Base-by-base conservation (phyloP, 1,140 invertebrate species). In the Helicoverpa armigera region DNA sequence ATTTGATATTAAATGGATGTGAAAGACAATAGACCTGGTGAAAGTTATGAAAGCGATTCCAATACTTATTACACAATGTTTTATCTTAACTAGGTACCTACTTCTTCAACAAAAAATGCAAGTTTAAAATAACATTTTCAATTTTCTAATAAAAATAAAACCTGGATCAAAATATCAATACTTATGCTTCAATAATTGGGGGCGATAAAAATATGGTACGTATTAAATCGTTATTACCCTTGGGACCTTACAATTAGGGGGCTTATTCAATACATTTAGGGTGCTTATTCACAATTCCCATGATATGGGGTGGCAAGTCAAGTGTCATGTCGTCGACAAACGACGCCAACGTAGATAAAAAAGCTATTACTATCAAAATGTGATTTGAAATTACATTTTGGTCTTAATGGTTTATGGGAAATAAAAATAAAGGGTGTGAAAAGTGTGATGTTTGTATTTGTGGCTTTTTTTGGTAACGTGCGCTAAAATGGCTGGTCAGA, bases 241-340 rank as follows among this genome's bases (percentile, higher is more conserved):
- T 7, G 18, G 13, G 48, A 61, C 16, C 73, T 23, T 9, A 43
- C 5, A 9, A 43, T 43, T 5, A 43, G 5, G 35, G 35, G 35
- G 35, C 35, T 43, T 43, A 43, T 43, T 43, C 35, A 43, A 43
- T 43, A 7, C 5, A 43, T 43, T 76, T 76, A 76, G 16, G 43
- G 74, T 58, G 48, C 58, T 76, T 76, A 65, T 31, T 7, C 31
- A 63, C 74, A 65, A 76, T 63, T 61, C 48, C 60, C 74, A 53
- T 53, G 60, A 13, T 58, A 10, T 23, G 60, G 58, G 74, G 31
- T 61, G 54, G 11, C 12, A 51, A 76, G 74, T 76, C 74, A 76
- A 76, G 74, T 76, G 35, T 69, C 11, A 69, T 67, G 56, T 18
- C 48, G 60, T 1, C 18, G 16, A 51, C 43, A 63, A 76, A 76